Percentiles rank a stretch among this genome's conserved stretches.
Evolutionary conservation across 37 sponge, comb jelly and placozoan genomes (phyloP).

Genomic region (Eunapius fragilis): DNA sequence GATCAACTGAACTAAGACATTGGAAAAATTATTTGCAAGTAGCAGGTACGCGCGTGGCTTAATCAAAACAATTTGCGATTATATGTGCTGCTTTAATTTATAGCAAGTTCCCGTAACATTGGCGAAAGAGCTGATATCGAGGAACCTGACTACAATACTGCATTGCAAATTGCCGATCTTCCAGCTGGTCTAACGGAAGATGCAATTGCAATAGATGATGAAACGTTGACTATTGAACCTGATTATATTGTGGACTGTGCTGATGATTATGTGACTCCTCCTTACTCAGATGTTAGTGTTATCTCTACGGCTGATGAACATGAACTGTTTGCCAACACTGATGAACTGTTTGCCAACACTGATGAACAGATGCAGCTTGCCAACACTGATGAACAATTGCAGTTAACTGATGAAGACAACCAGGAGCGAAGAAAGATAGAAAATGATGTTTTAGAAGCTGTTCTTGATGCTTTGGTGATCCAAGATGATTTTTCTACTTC

Average conservation of each 20-base stretch:
- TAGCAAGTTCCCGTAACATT: background rate
- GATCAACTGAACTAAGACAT: constrained; percentile 17
- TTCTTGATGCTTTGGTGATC: constrained; percentile 10
- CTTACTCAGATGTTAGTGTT: background rate
- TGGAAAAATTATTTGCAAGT: constrained; percentile 6
- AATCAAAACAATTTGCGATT: background rate
- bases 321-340: background rate
- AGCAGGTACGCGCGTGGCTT: background rate
- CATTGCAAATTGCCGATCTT: background rate
- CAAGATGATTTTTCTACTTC: constrained; percentile 2
- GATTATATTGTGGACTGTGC: background rate
- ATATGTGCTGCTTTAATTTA: background rate
- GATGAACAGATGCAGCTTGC: background rate
- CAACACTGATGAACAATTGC: too few relatives aligned
- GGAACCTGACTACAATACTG: background rate
- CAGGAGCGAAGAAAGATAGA: background rate
- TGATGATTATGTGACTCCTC: background rate
- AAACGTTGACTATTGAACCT: background rate
- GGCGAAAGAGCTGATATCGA: background rate
- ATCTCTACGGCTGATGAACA: background rate
- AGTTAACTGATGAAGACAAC: too few relatives aligned
- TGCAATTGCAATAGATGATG: background rate
- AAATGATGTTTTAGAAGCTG: constrained; percentile 3
- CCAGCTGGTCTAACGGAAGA: background rate
- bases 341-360: background rate